Conservation (phyloP, 2,113 vertebrate species). For the Silurus glanis region DNA sequence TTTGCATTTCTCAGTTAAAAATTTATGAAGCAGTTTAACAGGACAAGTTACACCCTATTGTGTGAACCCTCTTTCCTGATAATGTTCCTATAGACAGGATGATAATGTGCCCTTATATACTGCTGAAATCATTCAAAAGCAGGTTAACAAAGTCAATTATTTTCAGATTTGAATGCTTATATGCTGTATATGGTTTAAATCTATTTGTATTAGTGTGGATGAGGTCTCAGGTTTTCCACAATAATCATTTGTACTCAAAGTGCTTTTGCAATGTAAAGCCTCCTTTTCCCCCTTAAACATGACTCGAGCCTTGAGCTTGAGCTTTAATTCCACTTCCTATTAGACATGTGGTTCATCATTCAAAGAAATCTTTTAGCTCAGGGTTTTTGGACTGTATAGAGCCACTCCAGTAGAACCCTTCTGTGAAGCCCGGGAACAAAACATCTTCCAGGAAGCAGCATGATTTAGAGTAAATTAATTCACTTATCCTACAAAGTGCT, state of each 20-base stretch:
- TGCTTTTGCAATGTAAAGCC: background rate
- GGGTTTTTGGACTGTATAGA: background rate
- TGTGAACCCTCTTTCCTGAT: background rate
- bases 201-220: background rate
- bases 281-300: background rate
- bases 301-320: background rate
- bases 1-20: background rate
- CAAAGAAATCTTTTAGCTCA: background rate
- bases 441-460: constrained; percentile 36
- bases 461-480: constrained; percentile 49
- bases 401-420: background rate
- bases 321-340: background rate
- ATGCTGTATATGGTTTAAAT: background rate
- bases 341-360: background rate
- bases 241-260: background rate
- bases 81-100: background rate
- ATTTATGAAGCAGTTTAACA: background rate
- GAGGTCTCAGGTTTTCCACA: background rate
- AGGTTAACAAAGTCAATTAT: background rate
- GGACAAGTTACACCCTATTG: background rate
- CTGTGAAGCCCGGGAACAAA: background rate
- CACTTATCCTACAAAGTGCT: constrained; percentile 48
- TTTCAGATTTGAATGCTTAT: background rate
- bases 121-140: background rate
- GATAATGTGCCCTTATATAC: background rate